Base-by-base conservation (phyloP, 2,888 invertebrate genomes). In the Mycalesis mineus region DNA sequence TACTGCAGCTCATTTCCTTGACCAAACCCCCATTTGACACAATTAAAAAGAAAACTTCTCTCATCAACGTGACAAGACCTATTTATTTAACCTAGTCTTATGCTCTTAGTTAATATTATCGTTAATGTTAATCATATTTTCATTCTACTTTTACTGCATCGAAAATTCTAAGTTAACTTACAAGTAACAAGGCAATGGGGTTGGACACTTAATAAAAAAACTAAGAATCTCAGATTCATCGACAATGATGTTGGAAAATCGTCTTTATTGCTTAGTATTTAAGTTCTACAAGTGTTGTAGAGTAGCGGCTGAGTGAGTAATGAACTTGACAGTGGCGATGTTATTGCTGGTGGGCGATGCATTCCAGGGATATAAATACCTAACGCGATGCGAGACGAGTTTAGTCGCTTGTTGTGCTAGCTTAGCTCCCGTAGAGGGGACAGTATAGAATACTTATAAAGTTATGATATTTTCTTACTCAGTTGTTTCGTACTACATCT, bases 321-420 rank as follows among this genome's bases (percentile, higher is more conserved):
- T 86, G 86, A 86, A 86, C 88, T 88, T 88, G 87, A 88, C 86
- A 87, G 84, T 85, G 83, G 79, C 71, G 74, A 75, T 80, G 76
- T 78, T 83, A 79, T 78, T 75, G 66, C 57, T 75, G 75, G 80
- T 78, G 79, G 80, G 80, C 77, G 78, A 71, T 68, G 78, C 82
- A 82, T 82, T 81, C 82, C 78, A 63, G 66, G 49, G 68, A 72
- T 73, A 72, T 69, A 72, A 74, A 77, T 75, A 73, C 70, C 68
- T 65, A 64, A 67, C 65, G 60, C 60, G 62, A 57, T 60, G 62
- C 48, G 63, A 50, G 60, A 49, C 59, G 40, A 55, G 50, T 52
- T 53, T 56, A 54, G 51, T 57, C 58, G 59, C 40, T 57, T 49
- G 54, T 31, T 48, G 61, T 41, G 48, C 33, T 47, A 37, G 58